These are phyloP conservation scores for Protonibea diacanthus DNA, from an alignment of 2,797 vertebrate genomes.

Conservation along the genomic window DNA sequence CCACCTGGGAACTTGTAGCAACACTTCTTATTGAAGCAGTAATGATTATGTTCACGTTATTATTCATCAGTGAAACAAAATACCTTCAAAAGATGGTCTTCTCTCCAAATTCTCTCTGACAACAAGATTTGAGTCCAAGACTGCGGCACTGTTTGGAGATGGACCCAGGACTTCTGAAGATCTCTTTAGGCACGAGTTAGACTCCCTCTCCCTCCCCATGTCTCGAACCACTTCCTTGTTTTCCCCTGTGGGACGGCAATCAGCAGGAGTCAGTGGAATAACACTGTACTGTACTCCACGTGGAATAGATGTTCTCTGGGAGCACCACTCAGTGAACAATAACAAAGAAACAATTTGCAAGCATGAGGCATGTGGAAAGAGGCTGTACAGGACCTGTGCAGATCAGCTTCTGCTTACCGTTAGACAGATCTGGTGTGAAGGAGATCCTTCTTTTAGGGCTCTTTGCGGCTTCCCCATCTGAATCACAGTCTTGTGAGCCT, in stretches of 20 bases:
- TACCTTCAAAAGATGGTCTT: slow-evolving; percentile 90
- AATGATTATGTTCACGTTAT: not conserved
- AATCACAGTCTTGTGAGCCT: slow-evolving; percentile 86
- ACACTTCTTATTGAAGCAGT: not conserved
- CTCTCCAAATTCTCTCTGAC: slow-evolving; percentile 83
- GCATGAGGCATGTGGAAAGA: slow-evolving; percentile 15
- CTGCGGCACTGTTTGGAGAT: slow-evolving; percentile 83
- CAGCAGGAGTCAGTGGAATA: slow-evolving; percentile 70
- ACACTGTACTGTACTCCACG: slow-evolving; percentile 51
- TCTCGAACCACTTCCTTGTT: slow-evolving; percentile 84
- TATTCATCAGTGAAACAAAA: slow-evolving; percentile 2
- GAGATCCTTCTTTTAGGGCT: slow-evolving; percentile 92
- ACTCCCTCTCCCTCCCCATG: slow-evolving; percentile 81
- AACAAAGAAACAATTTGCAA: slow-evolving; percentile 52
- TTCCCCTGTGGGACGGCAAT: slow-evolving; percentile 76
- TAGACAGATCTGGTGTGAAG: slow-evolving; percentile 90
- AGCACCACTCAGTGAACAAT: slow-evolving; percentile 47
- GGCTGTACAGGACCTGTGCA: not conserved
- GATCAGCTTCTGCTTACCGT: slow-evolving; percentile 85
- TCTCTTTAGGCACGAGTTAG: slow-evolving; percentile 88
- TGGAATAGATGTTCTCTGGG: slow-evolving; percentile 33
- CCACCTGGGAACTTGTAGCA: not conserved
- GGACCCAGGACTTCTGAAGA: slow-evolving; percentile 86
- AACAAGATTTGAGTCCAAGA: slow-evolving; percentile 82
- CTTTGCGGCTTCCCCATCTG: slow-evolving; percentile 87